These are phyloP conservation scores for Danio tinwini DNA, from an alignment of 2,797 vertebrate genomes.

Conservation along the genomic window DNA sequence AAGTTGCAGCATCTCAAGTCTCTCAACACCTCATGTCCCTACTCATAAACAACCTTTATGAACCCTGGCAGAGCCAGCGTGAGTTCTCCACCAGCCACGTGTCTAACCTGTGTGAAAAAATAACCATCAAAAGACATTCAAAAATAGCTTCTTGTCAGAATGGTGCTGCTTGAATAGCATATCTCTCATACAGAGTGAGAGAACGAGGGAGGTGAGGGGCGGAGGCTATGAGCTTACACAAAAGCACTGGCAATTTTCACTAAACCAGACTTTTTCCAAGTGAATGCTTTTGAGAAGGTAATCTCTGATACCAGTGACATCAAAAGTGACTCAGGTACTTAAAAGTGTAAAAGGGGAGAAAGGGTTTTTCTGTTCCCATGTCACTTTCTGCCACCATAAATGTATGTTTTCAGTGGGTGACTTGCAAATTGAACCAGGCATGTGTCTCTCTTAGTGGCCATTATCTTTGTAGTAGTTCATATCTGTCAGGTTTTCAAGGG, in stretches of 20 bases:
- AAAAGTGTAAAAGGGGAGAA: constrained; percentile 4
- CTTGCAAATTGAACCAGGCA: not conserved
- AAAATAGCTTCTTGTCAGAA: constrained; percentile 51
- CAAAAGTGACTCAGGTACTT: constrained; percentile 44
- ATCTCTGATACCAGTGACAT: constrained; percentile 44
- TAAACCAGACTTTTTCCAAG: constrained; percentile 53
- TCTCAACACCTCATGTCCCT: not conserved
- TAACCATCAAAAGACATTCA: constrained; percentile 53
- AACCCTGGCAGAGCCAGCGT: constrained; percentile 9
- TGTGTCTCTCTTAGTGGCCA: not conserved
- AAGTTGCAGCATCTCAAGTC: constrained; percentile 10
- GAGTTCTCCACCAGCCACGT: constrained; percentile 15
- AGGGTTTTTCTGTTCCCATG: constrained; percentile 22
- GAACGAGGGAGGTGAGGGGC: not conserved
- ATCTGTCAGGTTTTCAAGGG: not conserved
- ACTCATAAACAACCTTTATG: not conserved
- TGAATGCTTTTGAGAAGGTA: constrained; percentile 52
- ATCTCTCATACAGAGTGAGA: constrained; percentile 1
- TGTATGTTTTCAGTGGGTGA: constrained; percentile 2
- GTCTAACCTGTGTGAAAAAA: constrained; percentile 52
- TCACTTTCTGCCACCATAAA: not conserved
- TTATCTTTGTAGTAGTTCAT: not conserved
- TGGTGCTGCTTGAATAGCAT: constrained; percentile 37
- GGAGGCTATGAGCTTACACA: constrained; percentile 22
- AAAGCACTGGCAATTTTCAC: constrained; percentile 53